Evolutionary conservation across 2,888 invertebrate species (phyloP), one percentile per base, ranked within the genome.

Genomic region (Amiota minor): DNA sequence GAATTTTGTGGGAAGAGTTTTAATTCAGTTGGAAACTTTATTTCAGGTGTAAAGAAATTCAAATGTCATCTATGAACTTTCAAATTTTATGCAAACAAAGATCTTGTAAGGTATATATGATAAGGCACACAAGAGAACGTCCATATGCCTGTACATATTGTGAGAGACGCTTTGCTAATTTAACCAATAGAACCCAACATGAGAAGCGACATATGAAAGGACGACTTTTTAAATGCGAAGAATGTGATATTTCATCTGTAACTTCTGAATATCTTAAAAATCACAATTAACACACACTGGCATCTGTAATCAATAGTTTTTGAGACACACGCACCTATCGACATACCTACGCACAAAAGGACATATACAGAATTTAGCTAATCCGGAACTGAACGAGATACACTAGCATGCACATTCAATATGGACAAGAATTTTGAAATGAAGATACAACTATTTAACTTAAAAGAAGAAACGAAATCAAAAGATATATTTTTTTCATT

Each of bases 1-100:
- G 81, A 81, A 64, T 79, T 80, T 64, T 81, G 81, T 64, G 81
- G 81, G 1, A 80, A 80, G 71, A 73, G 78, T 74, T 81, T 81
- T 53, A 80, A 74, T 20, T 77, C 75, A 14, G 77, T 76, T 1
- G 55, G 12, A 14, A 14, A 14, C n/a, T 78, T 75, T 64, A 79
- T 81, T 61, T 76, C 81, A 0, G 83, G 83, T 9, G 81, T 81
- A 67, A 85, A 81, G 71, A 77, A 76, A 16, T 79, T 75, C 68
- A 79, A 80, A 9, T 85, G 80, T 80, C 79, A 81, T 68, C 70
- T 80, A 20, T 81, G 81, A 64, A 77, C 78, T 1, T 75, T 79
- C 49, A 80, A 79, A 47, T 81, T 81, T 53, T 80, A 77, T 72
- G 79, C 80, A 16, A 72, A 76, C 53, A 78, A 78, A 0, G 80